phyloP scores from a whole-genome alignment of 2,888 invertebrate genomes.

The Timema cristinae region DNA sequence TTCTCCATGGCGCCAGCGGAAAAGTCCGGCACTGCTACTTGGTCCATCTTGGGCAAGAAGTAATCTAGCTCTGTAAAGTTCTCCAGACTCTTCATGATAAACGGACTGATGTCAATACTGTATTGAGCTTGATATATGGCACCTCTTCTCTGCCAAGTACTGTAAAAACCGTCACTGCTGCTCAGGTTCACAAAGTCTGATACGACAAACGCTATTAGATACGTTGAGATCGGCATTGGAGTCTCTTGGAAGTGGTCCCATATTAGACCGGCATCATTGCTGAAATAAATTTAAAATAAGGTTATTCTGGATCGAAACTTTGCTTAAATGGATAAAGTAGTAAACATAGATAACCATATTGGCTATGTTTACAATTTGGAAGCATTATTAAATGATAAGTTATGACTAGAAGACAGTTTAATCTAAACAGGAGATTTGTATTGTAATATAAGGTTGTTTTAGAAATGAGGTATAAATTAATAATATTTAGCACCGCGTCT shows the following conservation, averaged over 20 bases:
- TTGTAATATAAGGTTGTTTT: no score
- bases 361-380: no score
- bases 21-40: constrained; percentile 80
- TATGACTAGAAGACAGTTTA: no score
- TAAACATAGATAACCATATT: no score
- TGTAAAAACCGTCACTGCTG: constrained; percentile 30
- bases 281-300: background rate
- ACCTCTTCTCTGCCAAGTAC: constrained; percentile 47
- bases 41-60: constrained; percentile 68
- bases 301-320: background rate
- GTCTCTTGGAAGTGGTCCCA: constrained; percentile 49
- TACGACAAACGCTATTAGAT: constrained; percentile 26
- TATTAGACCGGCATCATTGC: background rate
- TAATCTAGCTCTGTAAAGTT: constrained; percentile 50
- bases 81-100: constrained; percentile 50
- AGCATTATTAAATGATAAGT: no score
- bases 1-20: constrained; percentile 87
- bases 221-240: constrained; percentile 53
- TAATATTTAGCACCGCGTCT: no score
- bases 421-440: no score
- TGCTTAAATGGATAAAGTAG: background rate
- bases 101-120: constrained; percentile 46
- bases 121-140: constrained; percentile 48
- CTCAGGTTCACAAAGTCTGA: constrained; percentile 24
- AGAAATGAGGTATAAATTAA: no score